These are phyloP conservation scores for Hypotaenidia okinawae DNA, from an alignment of 2,797 vertebrate species.

Conservation along the genomic window DNA sequence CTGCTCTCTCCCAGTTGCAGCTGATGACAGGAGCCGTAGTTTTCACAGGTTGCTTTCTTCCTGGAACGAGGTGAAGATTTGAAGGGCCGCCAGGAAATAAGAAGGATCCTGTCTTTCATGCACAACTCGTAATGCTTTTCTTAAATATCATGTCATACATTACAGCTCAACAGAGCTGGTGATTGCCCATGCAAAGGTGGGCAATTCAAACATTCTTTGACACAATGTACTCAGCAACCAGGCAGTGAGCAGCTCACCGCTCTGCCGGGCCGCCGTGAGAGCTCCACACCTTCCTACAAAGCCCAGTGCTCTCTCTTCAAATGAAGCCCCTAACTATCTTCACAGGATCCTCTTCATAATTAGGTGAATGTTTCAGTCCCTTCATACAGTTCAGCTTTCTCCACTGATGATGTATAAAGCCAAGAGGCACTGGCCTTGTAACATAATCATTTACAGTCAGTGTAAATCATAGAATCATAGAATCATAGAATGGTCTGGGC, in stretches of 20 bases:
- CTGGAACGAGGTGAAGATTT: background rate
- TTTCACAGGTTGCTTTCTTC: conserved; percentile 22
- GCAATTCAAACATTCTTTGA: background rate
- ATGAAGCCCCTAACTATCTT: background rate
- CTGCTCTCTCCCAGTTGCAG: background rate
- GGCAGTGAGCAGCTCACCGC: background rate
- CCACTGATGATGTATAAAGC: background rate
- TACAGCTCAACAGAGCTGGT: background rate
- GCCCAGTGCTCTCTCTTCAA: background rate
- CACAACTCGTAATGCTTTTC: background rate
- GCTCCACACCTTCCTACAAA: background rate
- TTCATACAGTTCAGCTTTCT: background rate
- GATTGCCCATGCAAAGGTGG: background rate
- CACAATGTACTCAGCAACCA: background rate
- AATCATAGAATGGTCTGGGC: too few relatives aligned
- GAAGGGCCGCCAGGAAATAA: background rate
- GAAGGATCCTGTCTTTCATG: background rate
- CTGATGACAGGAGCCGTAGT: conserved; percentile 20
- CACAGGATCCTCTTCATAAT: background rate
- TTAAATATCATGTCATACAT: background rate
- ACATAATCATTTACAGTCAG: background rate
- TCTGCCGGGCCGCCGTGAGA: background rate
- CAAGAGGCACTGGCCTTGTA: background rate
- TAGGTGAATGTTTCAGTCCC: background rate
- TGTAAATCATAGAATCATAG: background rate